Evolutionary conservation across 2,113 vertebrate genomes (phyloP), one percentile per base, ranked within the genome.

Genomic region (Perca flavescens): DNA sequence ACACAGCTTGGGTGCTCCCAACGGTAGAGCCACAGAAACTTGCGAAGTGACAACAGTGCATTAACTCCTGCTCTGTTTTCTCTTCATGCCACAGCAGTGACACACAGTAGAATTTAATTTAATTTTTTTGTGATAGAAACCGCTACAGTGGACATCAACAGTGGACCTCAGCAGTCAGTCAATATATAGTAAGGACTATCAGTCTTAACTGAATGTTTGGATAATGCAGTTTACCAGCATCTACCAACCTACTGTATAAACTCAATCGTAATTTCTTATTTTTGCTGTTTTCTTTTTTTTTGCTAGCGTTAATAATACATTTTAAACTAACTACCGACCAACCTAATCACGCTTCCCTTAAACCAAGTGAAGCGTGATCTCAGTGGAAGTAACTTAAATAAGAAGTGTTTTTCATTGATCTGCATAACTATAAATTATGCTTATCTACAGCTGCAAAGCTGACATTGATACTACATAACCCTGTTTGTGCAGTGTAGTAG

Each of bases 11-110:
- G 25, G 17, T 52, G 58, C 79, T 77, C 36, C 31, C 57, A 80
- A 43, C 31, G 2, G 54, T 43, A 75, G 11, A 80, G 19, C 15
- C 19, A 66, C 62, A 5, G 15, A 70, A 81, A 69, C 64, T 16
- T 54, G 57, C 19, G 53, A 74, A n/a, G 40, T 62, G 67, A 72
- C 54, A 66, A 19, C 53, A 15, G 49, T 8, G 43, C 13, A 58
- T 61, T 4, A 34, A 56, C 64, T 40, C 28, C 52, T 40, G 54
- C n/a, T 50, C 16, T 46, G 53, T 66, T 67, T 17, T 21, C n/a
- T 56, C 10, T 34, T 5, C 19, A 31, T 25, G 36, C 56, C n/a
- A 34, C 34, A 34, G 34, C 34, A 34, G 34, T 34, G 34, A 34
- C 34, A 6, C 34, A 13, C 1, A 3, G 17, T 1, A 12, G 6